These are phyloP conservation scores for Drymodes brunneopygia DNA, from an alignment of 2,113 vertebrate species.

Conservation along the genomic window DNA sequence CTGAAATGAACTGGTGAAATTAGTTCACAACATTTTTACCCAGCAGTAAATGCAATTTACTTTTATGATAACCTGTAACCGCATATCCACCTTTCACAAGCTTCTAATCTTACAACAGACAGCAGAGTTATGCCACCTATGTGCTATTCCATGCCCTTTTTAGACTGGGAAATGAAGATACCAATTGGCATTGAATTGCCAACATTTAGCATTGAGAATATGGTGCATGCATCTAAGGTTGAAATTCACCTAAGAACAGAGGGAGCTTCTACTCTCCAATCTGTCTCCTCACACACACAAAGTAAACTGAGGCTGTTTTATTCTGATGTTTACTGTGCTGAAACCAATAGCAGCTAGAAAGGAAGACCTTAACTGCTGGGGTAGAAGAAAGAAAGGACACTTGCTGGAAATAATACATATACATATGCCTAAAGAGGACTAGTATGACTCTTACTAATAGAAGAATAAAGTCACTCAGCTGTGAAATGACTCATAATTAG, in stretches of 20 bases:
- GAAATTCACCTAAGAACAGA: not conserved
- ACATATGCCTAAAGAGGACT: not conserved
- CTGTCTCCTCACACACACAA: not conserved
- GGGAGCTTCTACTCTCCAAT: not conserved
- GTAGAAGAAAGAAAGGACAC: constrained; percentile 15
- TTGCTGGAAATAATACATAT: not conserved
- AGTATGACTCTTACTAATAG: not conserved
- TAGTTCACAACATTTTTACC: constrained; percentile 51
- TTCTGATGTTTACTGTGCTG: not conserved
- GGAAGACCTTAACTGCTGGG: not conserved
- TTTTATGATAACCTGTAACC: constrained; percentile 31
- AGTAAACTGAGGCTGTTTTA: not conserved
- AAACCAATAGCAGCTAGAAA: not conserved
- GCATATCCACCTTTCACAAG: not conserved
- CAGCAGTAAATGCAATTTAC: constrained; percentile 31
- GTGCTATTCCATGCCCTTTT: not conserved
- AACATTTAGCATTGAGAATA: not conserved
- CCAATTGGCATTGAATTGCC: not conserved
- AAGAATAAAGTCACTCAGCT: constrained; percentile 36
- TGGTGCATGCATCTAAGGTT: not conserved
- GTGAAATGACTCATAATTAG: constrained; percentile 52
- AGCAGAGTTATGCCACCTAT: not conserved
- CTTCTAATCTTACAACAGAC: not conserved
- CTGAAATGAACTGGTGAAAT: constrained; percentile 64
- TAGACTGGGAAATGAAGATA: not conserved